Evolutionary conservation across 2,888 invertebrate genomes (phyloP), one percentile per base, ranked within the genome.

Genomic region (Brachypalpus laphriformis): DNA sequence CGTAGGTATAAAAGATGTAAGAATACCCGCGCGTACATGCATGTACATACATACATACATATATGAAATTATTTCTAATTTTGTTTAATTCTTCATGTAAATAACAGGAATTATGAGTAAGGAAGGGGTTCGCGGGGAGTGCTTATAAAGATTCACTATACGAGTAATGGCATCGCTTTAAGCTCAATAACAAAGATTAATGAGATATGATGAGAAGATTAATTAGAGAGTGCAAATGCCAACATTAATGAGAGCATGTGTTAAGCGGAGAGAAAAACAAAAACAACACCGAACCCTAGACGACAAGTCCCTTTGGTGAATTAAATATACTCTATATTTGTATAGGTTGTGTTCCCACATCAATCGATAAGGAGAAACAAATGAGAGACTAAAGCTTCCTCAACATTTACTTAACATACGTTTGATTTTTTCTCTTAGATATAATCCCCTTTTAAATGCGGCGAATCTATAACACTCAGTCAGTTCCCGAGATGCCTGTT

Each of bases 91-190:
- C 83, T 65, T 51, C 68, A 70, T 83, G 74, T 74, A 78, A 78
- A 68, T 78, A 78, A 74, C 51, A 37, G 42, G 83, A 63, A 63
- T 63, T 57, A 78, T 68, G 42, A 74, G 34, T 37, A 14, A 61
- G 54, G 37, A 34, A 34, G 68, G 75, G 83, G 68, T 57, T 65
- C 66, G 87, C 87, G 87, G 86, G 85, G 87, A 74, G 88, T 87
- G 87, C 89, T 88, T 88, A 89, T 89, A 90, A 89, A 89, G 88
- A 81, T 76, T 61, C 70, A n/a, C 56, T 56, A 54, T 71, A n/a
- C n/a, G n/a, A n/a, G n/a, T n/a, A 81, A 85, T 81, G 71, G 75
- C 22, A 76, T 7, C 70, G 83, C 75, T 80, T 80, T 75, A 57
- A 85, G 83, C 57, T 75, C 71, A 75, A 81, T 80, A 85, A 85